Conservation (phyloP, 2,888 invertebrate genomes). For the Panopea generosa region DNA sequence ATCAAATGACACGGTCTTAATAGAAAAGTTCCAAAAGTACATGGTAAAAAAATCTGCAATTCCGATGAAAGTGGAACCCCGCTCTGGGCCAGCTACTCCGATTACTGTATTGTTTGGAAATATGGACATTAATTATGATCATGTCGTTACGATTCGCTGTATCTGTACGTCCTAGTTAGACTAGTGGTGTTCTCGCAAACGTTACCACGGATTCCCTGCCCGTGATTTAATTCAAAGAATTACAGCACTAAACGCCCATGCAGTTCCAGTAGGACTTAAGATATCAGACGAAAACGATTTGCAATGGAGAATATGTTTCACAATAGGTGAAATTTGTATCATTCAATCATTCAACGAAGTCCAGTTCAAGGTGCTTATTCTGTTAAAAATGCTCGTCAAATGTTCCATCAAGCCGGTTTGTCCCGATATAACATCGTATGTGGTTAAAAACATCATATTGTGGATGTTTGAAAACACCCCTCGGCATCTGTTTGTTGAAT, state of each 20-base stretch:
- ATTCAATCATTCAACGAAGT: background rate
- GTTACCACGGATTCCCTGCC: background rate
- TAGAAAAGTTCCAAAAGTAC: no score
- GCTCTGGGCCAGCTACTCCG: no score
- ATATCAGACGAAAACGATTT: background rate
- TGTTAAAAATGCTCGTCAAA: background rate
- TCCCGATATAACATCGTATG: background rate
- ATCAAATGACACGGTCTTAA: no score
- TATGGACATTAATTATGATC: no score
- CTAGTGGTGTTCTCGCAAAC: background rate
- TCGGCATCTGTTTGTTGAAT: background rate
- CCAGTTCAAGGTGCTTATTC: background rate
- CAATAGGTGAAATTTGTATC: background rate
- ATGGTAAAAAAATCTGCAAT: no score
- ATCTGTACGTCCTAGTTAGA: background rate
- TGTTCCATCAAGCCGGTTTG: background rate
- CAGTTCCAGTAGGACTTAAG: background rate
- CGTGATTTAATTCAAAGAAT: background rate
- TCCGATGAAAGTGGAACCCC: no score
- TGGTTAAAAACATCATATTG: constrained; percentile 5
- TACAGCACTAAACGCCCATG: background rate
- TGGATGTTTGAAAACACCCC: background rate
- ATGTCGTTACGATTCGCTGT: no score
- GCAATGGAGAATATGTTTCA: constrained; percentile 4
- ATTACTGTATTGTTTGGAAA: no score